Evolutionary conservation across 2,888 invertebrate species (phyloP).

Genomic region (Leptinotarsa juncta): DNA sequence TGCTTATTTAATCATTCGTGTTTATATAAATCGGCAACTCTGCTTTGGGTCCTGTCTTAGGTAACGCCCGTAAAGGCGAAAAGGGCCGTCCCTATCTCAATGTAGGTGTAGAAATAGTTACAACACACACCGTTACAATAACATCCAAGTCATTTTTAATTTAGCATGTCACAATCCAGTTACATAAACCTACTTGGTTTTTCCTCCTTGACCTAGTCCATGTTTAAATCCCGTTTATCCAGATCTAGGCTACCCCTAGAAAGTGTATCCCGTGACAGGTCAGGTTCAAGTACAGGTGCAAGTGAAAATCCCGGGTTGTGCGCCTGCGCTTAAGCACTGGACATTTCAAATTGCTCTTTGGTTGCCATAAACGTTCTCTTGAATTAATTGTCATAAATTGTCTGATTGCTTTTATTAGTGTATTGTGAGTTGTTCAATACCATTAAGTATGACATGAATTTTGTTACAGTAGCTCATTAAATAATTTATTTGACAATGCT

Average conservation of each 20-base stretch:
- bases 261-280: constrained; percentile 62
- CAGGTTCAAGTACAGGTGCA: constrained; percentile 67
- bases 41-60: constrained; percentile 58
- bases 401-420: background rate
- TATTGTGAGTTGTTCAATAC: constrained; percentile 2
- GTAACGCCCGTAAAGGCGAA: constrained; percentile 58
- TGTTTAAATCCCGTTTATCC: constrained; percentile 57
- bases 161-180: constrained; percentile 4
- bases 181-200: background rate
- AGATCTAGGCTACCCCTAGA: constrained; percentile 61
- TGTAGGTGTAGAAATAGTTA: constrained; percentile 30
- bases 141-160: background rate
- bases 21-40: constrained; percentile 51
- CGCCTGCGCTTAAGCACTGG: constrained; percentile 3
- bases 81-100: constrained; percentile 51
- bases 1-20: constrained; percentile 29
- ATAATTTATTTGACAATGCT: constrained; percentile 26
- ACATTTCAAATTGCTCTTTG: constrained; percentile 3
- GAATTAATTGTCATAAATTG: constrained; percentile 10
- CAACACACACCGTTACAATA: background rate
- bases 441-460: background rate
- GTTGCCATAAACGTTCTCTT: constrained; percentile 6
- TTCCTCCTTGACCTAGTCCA: constrained; percentile 52
- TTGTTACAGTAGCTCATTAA: constrained; percentile 17
- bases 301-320: constrained; percentile 31